Conservation (phyloP, 2,113 vertebrate genomes). For the Megaceryle torquata region DNA sequence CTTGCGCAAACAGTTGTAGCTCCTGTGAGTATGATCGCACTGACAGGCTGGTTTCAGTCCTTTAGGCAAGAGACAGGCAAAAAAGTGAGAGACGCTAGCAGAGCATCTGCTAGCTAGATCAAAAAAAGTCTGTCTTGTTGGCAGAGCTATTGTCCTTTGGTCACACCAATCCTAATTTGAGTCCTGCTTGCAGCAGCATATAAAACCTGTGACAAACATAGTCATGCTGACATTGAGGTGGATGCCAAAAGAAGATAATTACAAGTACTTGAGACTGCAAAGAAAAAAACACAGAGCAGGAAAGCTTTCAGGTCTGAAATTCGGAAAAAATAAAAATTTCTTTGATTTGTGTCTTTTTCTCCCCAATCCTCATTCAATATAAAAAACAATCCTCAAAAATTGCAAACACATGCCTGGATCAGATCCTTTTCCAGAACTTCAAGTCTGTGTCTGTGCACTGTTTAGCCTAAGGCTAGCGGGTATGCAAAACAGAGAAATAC, state of each 20-base stretch:
- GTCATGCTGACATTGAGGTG: conserved; percentile 28
- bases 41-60: conserved; percentile 59
- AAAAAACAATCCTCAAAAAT: background rate
- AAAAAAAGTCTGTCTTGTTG: conserved; percentile 62
- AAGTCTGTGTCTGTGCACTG: background rate
- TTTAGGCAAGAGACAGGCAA: conserved; percentile 49
- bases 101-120: conserved; percentile 63
- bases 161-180: conserved; percentile 65
- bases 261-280: background rate
- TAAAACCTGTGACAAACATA: conserved; percentile 62
- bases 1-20: conserved; percentile 27
- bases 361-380: background rate
- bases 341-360: background rate
- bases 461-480: background rate
- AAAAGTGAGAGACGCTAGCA: conserved; percentile 63
- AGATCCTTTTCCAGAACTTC: conserved; percentile 6
- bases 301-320: background rate
- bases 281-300: background rate
- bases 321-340: background rate
- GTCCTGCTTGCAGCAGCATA: conserved; percentile 54
- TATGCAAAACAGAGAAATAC: conserved; percentile 36
- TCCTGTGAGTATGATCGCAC: background rate
- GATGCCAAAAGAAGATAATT: conserved; percentile 46
- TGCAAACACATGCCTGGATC: background rate
- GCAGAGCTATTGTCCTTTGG: conserved; percentile 66